Evolutionary conservation across 2,888 invertebrate genomes (phyloP).

Genomic region (Teleogryllus oceanicus): DNA sequence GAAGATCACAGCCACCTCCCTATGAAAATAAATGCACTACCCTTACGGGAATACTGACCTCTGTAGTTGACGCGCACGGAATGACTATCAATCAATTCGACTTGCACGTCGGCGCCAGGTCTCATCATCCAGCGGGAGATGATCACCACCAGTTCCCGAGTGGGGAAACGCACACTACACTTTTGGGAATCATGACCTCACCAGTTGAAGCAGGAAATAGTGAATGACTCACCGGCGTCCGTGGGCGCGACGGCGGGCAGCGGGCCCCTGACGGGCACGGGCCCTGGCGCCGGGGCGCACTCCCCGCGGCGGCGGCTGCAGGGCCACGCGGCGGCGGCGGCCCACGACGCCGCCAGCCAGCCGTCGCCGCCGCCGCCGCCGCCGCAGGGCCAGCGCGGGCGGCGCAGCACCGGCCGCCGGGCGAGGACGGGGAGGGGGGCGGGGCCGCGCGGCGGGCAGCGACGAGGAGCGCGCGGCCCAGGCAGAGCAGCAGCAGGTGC

Average conservation of each 20-base stretch:
- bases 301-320: not conserved
- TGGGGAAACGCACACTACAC: too few relatives aligned
- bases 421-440: slow-evolving; percentile 42
- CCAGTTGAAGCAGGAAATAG: too few relatives aligned
- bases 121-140: too few relatives aligned
- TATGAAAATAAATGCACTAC: too few relatives aligned
- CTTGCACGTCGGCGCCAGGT: too few relatives aligned
- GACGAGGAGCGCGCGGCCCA: too few relatives aligned
- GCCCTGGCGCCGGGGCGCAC: slow-evolving; percentile 4
- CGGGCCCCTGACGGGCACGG: not conserved
- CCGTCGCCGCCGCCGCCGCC: not conserved
- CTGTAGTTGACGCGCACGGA: too few relatives aligned
- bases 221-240: not conserved
- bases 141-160: too few relatives aligned
- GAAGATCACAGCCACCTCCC: too few relatives aligned
- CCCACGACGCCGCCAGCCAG: not conserved
- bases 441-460: slow-evolving; percentile 42
- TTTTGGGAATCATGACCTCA: too few relatives aligned
- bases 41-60: too few relatives aligned
- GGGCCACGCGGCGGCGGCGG: not conserved
- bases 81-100: too few relatives aligned
- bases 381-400: not conserved
- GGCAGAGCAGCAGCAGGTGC: slow-evolving; percentile 63
- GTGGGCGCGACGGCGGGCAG: not conserved
- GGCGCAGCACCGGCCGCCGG: slow-evolving; percentile 43